Conservation (phyloP, 2,113 vertebrate genomes). For the Catharus fuscescens region DNA sequence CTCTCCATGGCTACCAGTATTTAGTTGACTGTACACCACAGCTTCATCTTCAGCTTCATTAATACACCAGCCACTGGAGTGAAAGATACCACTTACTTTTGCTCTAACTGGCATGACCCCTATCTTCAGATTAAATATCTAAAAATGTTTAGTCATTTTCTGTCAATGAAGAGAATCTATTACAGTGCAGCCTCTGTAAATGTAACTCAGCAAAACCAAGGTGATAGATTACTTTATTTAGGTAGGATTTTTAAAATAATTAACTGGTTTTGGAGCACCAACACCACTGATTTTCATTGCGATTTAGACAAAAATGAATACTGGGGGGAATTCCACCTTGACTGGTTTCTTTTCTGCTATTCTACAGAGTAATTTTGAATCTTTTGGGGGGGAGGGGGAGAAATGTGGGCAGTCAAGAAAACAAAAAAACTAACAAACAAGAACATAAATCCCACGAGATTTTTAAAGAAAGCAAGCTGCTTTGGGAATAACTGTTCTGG, state of each 20-base stretch:
- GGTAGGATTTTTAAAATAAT: neutral
- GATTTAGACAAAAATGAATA: neutral
- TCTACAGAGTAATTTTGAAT: neutral
- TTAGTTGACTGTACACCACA: neutral
- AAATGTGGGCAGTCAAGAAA: neutral
- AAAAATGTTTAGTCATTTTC: neutral
- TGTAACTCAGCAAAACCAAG: neutral
- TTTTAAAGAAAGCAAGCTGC: neutral
- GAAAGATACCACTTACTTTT: neutral
- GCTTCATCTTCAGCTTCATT: neutral
- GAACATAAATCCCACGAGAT: neutral
- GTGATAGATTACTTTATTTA: neutral
- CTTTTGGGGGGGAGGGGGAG: fast-evolving
- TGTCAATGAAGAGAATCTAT: neutral
- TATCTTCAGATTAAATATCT: neutral
- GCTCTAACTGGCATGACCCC: neutral
- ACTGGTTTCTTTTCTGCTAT: neutral
- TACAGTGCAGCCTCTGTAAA: neutral
- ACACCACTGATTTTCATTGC: neutral
- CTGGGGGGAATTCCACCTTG: neutral
- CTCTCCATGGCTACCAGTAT: slow-evolving; percentile 18
- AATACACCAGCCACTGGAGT: neutral
- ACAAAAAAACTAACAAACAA: neutral
- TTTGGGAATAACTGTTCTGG: neutral
- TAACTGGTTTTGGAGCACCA: neutral